These are phyloP conservation scores for Polia nebulosa DNA, from an alignment of 2,888 invertebrate species.

Conservation along the genomic window DNA sequence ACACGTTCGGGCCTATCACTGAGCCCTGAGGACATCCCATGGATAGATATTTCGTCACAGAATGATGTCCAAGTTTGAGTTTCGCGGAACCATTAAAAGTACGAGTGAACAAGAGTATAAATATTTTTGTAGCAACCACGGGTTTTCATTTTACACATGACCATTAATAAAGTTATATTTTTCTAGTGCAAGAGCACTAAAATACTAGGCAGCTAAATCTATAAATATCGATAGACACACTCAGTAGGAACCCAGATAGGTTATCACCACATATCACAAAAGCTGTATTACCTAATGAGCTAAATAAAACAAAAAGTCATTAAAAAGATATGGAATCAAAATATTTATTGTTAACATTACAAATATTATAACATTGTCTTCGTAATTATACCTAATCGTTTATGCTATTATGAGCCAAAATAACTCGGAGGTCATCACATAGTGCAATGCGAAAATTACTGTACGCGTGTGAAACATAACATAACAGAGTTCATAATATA, in stretches of 20 bases:
- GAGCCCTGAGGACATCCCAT: no score
- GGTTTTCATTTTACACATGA: no score
- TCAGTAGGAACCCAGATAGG: not conserved
- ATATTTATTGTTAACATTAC: conserved; percentile 22
- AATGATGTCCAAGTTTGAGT: no score
- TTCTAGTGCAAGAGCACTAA: no score
- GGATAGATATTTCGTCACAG: no score
- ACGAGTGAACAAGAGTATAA: no score
- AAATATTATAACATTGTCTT: conserved; percentile 17
- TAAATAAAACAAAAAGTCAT: conserved; percentile 8
- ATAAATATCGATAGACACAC: not conserved
- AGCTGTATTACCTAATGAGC: not conserved
- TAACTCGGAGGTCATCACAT: not conserved
- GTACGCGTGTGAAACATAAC: not conserved
- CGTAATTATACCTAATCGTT: conserved; percentile 3
- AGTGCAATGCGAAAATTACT: not conserved
- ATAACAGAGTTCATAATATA: no score
- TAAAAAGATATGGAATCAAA: not conserved
- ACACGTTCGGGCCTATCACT: no score
- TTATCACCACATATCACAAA: not conserved
- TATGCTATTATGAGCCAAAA: not conserved
- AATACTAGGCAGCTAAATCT: no score
- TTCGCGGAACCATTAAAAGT: no score
- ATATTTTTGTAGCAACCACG: no score
- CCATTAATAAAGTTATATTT: no score